Conservation (phyloP, 2,888 invertebrate genomes). For the Ernsta delagoae region DNA sequence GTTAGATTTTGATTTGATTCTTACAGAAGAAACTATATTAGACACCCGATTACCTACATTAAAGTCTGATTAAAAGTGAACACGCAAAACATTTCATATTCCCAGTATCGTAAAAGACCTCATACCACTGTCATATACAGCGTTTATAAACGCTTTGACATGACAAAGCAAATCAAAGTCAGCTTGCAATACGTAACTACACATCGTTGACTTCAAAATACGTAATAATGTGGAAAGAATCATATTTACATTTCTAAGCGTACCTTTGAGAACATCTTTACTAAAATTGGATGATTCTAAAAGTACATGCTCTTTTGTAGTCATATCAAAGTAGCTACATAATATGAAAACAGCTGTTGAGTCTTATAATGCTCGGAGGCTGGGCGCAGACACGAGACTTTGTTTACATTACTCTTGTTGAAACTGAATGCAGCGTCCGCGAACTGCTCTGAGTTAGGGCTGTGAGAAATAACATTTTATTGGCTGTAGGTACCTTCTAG, state of each 20-base stretch:
- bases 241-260: conserved; percentile 15
- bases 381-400: conserved; percentile 31
- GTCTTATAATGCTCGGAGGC: conserved; percentile 33
- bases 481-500: too few species aligned
- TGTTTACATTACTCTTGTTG: conserved; percentile 33
- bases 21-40: too few species aligned
- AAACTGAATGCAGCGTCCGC: conserved; percentile 28
- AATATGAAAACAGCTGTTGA: conserved; percentile 34
- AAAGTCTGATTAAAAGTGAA: too few species aligned
- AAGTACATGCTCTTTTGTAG: conserved; percentile 29
- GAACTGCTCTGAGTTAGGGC: conserved; percentile 10
- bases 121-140: too few species aligned
- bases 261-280: conserved; percentile 13
- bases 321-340: conserved; percentile 27
- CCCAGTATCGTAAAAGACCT: too few species aligned
- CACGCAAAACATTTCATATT: too few species aligned
- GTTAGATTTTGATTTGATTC: too few species aligned
- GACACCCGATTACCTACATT: too few species aligned
- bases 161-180: background rate
- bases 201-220: background rate
- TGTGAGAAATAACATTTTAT: background rate
- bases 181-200: background rate
- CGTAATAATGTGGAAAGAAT: background rate
- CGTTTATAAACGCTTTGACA: background rate
- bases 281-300: conserved; percentile 11